A percentile compares a stretch with the other conserved stretches of the same genome.
These are phyloP conservation scores for Onchidella celtica DNA, from an alignment of 2,888 invertebrate genomes.

Conservation along the genomic window DNA sequence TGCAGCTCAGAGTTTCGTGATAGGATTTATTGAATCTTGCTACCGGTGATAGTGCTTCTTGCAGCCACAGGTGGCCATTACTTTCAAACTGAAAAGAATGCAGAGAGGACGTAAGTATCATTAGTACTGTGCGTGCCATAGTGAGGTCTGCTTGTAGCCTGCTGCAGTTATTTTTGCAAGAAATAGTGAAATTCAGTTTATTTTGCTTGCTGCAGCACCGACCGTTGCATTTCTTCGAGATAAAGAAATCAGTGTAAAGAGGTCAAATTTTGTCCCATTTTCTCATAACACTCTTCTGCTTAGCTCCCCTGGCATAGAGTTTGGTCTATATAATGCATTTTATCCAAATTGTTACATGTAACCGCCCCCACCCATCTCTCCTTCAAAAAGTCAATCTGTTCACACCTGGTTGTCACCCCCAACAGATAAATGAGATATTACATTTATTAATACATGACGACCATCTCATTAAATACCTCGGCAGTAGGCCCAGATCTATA, in stretches of 20 bases:
- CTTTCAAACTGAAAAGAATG: slow-evolving; percentile 36
- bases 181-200: neutral
- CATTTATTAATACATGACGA: no score
- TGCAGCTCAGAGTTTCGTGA: slow-evolving; percentile 27
- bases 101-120: slow-evolving; percentile 45
- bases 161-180: neutral
- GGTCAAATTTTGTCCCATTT: slow-evolving; percentile 46
- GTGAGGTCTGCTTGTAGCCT: neutral
- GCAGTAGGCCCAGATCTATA: no score
- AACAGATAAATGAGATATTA: no score
- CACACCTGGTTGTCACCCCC: no score
- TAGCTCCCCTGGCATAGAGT: slow-evolving; percentile 42
- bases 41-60: slow-evolving; percentile 20
- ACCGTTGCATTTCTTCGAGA: slow-evolving; percentile 19
- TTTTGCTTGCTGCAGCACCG: no score
- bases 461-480: no score
- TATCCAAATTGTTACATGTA: no score
- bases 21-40: slow-evolving; percentile 26
- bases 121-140: neutral
- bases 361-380: no score
- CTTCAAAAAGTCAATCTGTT: no score
- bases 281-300: neutral
- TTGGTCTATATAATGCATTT: no score
- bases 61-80: slow-evolving; percentile 50
- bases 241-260: slow-evolving; percentile 19